Evolutionary conservation across 1,140 invertebrate genomes (phyloP).

Genomic region (Liolophura sinensis): DNA sequence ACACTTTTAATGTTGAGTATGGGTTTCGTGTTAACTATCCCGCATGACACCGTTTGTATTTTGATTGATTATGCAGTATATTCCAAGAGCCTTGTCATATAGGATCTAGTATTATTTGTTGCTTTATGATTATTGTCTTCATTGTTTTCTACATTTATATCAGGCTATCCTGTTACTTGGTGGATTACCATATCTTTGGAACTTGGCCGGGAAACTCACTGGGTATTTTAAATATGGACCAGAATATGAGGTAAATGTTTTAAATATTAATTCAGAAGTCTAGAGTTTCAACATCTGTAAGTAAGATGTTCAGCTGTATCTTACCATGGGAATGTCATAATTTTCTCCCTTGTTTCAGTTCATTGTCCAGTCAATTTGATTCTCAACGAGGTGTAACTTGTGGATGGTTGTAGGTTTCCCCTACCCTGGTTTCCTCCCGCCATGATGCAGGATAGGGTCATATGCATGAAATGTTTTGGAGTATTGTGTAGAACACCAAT

Average conservation of each 20-base stretch:
- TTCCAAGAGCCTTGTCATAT: background rate
- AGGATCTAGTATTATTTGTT: background rate
- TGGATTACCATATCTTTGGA: constrained; percentile 54
- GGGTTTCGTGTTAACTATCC: background rate
- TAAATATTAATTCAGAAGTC: background rate
- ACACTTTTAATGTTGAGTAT: no score
- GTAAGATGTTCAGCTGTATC: background rate
- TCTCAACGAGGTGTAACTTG: background rate
- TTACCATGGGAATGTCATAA: no score
- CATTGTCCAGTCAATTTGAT: background rate
- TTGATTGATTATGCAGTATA: background rate
- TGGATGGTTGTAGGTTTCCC: background rate
- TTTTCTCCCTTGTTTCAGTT: background rate
- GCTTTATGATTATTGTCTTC: constrained; percentile 4
- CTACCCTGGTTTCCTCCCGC: background rate
- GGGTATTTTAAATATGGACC: constrained; percentile 42
- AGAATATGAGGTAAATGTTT: constrained; percentile 53
- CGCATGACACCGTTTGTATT: background rate
- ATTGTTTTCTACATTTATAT: constrained; percentile 22
- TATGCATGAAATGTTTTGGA: no score
- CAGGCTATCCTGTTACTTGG: constrained; percentile 53
- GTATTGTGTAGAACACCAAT: no score
- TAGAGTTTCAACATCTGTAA: background rate
- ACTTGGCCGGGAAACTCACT: constrained; percentile 34
- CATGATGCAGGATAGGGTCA: no score